These are phyloP conservation scores for Umimayanthus chanpuru DNA, from an alignment of 92 coral and sea anemone species.

Conservation along the genomic window DNA sequence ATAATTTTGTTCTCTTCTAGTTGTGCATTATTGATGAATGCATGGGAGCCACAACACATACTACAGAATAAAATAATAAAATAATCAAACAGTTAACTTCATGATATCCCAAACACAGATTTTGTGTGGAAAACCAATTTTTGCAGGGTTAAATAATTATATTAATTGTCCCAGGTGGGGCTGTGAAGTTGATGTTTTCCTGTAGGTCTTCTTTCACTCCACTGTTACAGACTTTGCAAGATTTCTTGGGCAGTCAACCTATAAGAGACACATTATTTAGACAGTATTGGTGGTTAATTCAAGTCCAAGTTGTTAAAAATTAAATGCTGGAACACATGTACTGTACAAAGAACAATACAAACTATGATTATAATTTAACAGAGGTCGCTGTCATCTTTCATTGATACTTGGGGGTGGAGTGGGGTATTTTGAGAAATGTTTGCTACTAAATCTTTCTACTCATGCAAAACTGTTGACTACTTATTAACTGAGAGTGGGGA, in stretches of 20 bases:
- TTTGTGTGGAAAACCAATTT: not conserved
- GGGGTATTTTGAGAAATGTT: too few species aligned
- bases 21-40: too few species aligned
- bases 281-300: not conserved
- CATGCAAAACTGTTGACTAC: too few species aligned
- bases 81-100: too few species aligned
- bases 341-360: too few species aligned
- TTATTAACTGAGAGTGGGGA: too few species aligned
- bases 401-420: too few species aligned
- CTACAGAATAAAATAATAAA: too few species aligned
- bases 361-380: too few species aligned
- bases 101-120: not conserved
- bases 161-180: not conserved
- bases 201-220: constrained; percentile 51
- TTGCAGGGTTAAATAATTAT: not conserved
- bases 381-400: too few species aligned
- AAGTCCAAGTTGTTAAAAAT: not conserved
- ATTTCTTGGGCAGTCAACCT: constrained; percentile 98
- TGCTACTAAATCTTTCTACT: too few species aligned
- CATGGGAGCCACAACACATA: not conserved
- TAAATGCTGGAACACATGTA: not conserved
- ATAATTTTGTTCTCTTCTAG: not conserved
- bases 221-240: constrained; percentile 98
- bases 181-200: not conserved
- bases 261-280: not conserved